These are phyloP conservation scores for Metallyticus violacea DNA, from an alignment of 2,888 invertebrate genomes.

Conservation along the genomic window DNA sequence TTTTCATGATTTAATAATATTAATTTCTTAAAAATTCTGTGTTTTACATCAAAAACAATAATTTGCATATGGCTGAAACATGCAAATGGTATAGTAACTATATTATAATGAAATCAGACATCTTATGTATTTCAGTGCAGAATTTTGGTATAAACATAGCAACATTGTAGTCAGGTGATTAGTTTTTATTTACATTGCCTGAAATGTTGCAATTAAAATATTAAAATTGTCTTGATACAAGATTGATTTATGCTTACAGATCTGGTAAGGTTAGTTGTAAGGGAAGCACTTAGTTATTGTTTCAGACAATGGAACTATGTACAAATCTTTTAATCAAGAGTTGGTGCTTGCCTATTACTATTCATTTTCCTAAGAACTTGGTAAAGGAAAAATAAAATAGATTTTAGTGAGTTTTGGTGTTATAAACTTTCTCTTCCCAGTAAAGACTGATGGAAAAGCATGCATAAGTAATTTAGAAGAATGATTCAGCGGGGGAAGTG, in stretches of 20 bases:
- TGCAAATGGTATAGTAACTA: not conserved
- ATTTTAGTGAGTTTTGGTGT: constrained; percentile 1
- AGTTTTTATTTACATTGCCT: too few species aligned
- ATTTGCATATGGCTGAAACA: not conserved
- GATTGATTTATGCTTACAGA: not conserved
- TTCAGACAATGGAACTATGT: not conserved
- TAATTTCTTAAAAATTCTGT: not conserved
- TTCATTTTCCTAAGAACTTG: constrained; percentile 1
- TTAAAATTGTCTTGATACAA: not conserved
- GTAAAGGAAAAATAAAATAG: not conserved
- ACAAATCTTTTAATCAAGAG: not conserved
- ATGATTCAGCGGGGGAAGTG: not conserved
- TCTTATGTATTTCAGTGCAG: not conserved
- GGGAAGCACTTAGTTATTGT: not conserved
- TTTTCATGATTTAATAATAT: not conserved
- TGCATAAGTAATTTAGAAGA: not conserved
- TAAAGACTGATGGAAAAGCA: not conserved
- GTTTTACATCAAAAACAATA: not conserved
- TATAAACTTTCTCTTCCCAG: not conserved
- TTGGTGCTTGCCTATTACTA: constrained; percentile 10
- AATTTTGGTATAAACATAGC: not conserved
- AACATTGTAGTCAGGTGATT: not conserved
- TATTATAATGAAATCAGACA: not conserved
- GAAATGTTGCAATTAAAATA: not conserved
- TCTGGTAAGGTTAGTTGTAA: not conserved